Evolutionary conservation across 2,113 vertebrate species (phyloP).

Genomic region (Microtus oregoni): DNA sequence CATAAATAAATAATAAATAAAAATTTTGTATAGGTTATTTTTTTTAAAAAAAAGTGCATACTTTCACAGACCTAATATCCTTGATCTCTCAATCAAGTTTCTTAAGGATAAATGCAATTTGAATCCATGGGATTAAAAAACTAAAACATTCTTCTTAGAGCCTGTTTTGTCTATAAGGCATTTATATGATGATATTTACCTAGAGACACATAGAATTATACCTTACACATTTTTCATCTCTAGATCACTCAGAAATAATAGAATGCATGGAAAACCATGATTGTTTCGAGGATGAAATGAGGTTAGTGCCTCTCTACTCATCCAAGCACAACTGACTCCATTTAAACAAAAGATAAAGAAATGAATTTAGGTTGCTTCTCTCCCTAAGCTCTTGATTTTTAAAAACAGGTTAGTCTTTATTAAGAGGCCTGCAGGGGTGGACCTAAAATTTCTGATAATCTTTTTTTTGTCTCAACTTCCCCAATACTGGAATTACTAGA

Average conservation of each 20-base stretch:
- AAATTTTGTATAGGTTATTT: background rate
- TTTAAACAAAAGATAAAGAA: constrained; percentile 1
- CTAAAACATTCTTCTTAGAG: background rate
- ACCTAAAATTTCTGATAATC: background rate
- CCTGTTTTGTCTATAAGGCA: background rate
- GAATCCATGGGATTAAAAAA: background rate
- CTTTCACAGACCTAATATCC: background rate
- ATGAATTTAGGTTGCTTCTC: background rate
- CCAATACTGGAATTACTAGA: background rate
- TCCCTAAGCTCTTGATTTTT: background rate
- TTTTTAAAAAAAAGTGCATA: background rate
- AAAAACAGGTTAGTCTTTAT: background rate
- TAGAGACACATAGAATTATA: background rate
- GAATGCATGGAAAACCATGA: background rate
- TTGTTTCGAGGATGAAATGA: background rate
- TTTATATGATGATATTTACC: background rate
- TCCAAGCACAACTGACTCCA: background rate
- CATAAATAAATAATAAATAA: background rate
- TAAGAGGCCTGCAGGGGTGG: background rate
- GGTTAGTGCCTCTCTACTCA: background rate
- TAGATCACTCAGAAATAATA: background rate
- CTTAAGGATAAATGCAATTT: background rate
- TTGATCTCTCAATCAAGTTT: background rate
- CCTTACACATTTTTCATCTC: background rate
- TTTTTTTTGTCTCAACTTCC: background rate